Percentiles rank a stretch among this genome's conserved stretches.
phyloP scores from a whole-genome alignment of 2,113 vertebrate species.

The Mustela nigripes region DNA sequence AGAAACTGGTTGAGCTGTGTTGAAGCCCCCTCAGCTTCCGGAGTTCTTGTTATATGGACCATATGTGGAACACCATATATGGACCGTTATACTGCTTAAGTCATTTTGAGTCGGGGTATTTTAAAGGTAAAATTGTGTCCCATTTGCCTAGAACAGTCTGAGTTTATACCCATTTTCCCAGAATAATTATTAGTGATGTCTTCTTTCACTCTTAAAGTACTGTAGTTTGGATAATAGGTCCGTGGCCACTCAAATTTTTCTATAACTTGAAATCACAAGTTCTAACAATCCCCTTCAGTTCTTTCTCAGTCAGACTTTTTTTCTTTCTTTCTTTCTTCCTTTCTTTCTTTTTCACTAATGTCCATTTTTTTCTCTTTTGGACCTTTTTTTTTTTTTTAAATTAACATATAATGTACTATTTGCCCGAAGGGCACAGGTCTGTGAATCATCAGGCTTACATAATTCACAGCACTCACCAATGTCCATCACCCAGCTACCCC shows the following conservation, averaged over 20 bases:
- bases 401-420: too few relatives aligned
- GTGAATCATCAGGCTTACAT: too few relatives aligned
- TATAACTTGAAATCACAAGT: neutral
- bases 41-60: neutral
- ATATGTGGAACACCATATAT: too few relatives aligned
- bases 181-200: neutral
- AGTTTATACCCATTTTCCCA: neutral
- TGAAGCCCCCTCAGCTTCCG: neutral
- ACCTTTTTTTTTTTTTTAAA: too few relatives aligned
- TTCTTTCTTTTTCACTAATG: too few relatives aligned
- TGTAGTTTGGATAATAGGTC: neutral
- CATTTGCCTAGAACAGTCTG: neutral
- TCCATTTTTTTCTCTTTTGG: too few relatives aligned
- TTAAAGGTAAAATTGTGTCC: neutral
- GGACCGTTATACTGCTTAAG: neutral
- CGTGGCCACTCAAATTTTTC: neutral
- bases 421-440: too few relatives aligned
- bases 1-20: neutral
- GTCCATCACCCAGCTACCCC: too few relatives aligned
- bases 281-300: neutral
- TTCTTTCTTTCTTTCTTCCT: too few relatives aligned
- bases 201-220: constrained; percentile 1
- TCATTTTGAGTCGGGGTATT: neutral
- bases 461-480: too few relatives aligned
- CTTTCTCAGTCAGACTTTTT: neutral